Percentiles rank a stretch among this genome's conserved stretches.
These are phyloP conservation scores for Melanostigma gelatinosum DNA, from an alignment of 2,113 vertebrate species.

Conservation along the genomic window DNA sequence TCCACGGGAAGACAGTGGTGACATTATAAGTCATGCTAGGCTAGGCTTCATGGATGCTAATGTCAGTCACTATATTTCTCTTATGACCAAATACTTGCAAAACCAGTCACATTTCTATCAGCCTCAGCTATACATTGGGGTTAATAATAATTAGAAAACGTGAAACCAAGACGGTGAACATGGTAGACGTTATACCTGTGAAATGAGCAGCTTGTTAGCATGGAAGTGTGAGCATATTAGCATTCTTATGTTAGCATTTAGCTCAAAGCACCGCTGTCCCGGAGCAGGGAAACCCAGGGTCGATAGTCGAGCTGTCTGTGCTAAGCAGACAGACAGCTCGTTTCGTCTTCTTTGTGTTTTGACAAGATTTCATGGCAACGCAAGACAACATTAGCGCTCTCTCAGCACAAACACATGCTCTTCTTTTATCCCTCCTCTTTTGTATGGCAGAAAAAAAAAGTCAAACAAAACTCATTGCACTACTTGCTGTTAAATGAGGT, in stretches of 20 bases:
- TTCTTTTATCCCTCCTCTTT: background rate
- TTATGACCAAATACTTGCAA: background rate
- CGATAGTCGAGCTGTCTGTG: no score
- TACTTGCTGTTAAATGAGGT: slow-evolving; percentile 41
- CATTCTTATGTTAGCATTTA: background rate
- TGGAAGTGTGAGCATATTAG: background rate
- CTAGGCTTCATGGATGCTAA: background rate
- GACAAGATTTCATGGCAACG: no score
- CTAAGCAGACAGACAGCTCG: no score
- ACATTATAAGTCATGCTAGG: background rate
- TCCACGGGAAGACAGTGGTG: background rate
- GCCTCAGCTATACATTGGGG: background rate
- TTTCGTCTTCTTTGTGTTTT: no score
- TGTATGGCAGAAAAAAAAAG: background rate
- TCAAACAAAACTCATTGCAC: slow-evolving; percentile 35
- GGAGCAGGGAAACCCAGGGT: no score
- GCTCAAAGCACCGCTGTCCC: background rate
- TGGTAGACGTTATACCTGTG: background rate
- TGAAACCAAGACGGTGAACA: background rate
- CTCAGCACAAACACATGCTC: background rate
- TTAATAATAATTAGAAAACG: background rate
- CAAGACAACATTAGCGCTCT: no score
- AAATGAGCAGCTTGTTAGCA: background rate
- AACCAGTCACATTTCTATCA: background rate
- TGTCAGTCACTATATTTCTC: background rate